Conservation (phyloP, 1,140 invertebrate genomes). For the Trichomalopsis sarcophagae region DNA sequence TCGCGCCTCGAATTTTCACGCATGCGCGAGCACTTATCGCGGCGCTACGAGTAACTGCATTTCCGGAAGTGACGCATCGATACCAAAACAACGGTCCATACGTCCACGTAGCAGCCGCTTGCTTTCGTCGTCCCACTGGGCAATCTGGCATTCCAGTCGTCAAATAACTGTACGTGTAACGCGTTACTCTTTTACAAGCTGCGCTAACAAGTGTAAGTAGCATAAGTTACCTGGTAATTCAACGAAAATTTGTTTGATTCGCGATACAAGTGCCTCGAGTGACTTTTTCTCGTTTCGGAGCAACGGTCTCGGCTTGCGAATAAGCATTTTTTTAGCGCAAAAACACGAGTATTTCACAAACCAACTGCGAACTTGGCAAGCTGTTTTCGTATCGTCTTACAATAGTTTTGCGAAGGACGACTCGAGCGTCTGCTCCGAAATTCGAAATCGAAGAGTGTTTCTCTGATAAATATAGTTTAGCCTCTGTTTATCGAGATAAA, state of each 20-base stretch:
- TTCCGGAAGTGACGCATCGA: conserved; percentile 10
- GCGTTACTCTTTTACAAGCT: not conserved
- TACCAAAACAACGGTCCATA: conserved; percentile 35
- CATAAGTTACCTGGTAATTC: not conserved
- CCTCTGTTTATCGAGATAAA: not conserved
- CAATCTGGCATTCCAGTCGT: conserved; percentile 32
- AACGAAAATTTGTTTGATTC: not conserved
- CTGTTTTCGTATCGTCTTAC: not conserved
- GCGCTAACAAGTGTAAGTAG: conserved; percentile 33
- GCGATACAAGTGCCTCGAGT: not conserved
- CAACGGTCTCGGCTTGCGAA: not conserved
- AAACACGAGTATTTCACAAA: not conserved
- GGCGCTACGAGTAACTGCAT: not conserved
- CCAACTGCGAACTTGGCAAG: conserved; percentile 25
- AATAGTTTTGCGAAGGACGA: not conserved
- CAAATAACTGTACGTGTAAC: conserved; percentile 29
- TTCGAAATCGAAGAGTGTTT: not conserved
- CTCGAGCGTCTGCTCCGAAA: not conserved
- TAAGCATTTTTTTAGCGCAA: not conserved
- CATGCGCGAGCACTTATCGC: not conserved
- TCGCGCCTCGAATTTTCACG: not conserved
- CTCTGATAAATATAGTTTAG: not conserved
- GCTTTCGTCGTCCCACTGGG: not conserved
- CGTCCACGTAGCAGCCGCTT: conserved; percentile 28
- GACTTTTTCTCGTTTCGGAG: not conserved